Percentiles rank a stretch among this genome's conserved stretches.
These are phyloP conservation scores for Naso thynnoides DNA, from an alignment of 2,797 vertebrate genomes.

Conservation along the genomic window DNA sequence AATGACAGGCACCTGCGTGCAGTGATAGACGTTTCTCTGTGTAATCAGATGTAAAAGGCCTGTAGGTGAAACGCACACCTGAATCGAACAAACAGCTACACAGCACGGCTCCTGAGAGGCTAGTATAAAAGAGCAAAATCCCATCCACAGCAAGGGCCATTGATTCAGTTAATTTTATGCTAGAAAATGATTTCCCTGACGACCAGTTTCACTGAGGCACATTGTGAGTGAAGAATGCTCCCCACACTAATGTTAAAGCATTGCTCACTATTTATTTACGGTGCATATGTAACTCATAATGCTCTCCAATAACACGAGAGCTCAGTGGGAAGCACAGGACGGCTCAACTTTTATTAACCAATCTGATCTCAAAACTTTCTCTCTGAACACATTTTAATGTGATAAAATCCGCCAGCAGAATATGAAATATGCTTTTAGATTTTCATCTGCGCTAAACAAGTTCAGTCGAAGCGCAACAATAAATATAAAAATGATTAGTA, in stretches of 20 bases:
- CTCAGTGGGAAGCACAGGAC: conserved; percentile 22
- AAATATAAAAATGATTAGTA: conserved; percentile 1
- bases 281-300: conserved; percentile 67
- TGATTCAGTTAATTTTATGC: conserved; percentile 88
- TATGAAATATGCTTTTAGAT: conserved; percentile 46
- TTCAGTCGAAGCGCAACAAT: conserved; percentile 8
- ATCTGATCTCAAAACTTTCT: conserved; percentile 28
- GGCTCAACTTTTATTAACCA: conserved; percentile 41
- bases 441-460: conserved; percentile 38
- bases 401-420: conserved; percentile 36
- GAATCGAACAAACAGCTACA: conserved; percentile 65
- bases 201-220: conserved; percentile 77
- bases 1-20: conserved; percentile 69
- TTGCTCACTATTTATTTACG: conserved; percentile 71
- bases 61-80: conserved; percentile 73
- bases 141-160: conserved; percentile 79
- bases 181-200: conserved; percentile 84
- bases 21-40: conserved; percentile 66
- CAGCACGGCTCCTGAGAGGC: conserved; percentile 66
- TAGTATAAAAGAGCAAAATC: conserved; percentile 76
- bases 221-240: conserved; percentile 72
- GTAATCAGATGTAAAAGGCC: conserved; percentile 62
- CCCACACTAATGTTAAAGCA: conserved; percentile 79
- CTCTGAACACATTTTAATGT: conserved; percentile 27
- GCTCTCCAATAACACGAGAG: conserved; percentile 34